These are phyloP conservation scores for Penaeus indicus DNA, from an alignment of 1,140 invertebrate genomes.

Conservation along the genomic window DNA sequence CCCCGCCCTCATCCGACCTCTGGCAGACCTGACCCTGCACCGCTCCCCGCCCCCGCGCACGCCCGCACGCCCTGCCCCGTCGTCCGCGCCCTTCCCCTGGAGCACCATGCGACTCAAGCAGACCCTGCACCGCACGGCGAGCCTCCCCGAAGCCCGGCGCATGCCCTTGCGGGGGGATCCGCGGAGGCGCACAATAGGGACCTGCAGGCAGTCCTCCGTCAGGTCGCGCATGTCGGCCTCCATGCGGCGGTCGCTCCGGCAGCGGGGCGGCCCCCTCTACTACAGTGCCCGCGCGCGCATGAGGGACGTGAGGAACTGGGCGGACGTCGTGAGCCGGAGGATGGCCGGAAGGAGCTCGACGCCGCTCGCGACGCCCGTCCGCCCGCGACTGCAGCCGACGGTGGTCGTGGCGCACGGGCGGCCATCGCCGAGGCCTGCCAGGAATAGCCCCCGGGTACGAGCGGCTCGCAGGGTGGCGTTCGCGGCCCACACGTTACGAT, in stretches of 20 bases:
- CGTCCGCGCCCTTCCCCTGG: neutral
- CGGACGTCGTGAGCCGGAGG: slow-evolving; percentile 29
- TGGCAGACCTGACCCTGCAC: slow-evolving; percentile 56
- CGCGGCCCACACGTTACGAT: slow-evolving; percentile 39
- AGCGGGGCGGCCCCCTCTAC: slow-evolving; percentile 34
- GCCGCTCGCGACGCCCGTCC: slow-evolving; percentile 46
- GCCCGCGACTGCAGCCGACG: slow-evolving; percentile 22
- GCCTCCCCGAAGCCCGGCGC: neutral
- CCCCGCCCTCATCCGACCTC: slow-evolving; percentile 39
- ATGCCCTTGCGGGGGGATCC: neutral
- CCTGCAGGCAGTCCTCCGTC: neutral
- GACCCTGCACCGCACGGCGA: neutral
- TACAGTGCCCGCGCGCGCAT: slow-evolving; percentile 24
- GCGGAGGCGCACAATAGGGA: neutral
- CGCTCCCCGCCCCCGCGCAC: slow-evolving; percentile 41
- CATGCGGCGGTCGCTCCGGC: slow-evolving; percentile 6
- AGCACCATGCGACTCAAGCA: neutral
- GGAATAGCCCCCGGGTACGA: slow-evolving; percentile 58
- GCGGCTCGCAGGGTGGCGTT: slow-evolving; percentile 49
- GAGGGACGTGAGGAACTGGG: slow-evolving; percentile 36
- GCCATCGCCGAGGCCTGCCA: slow-evolving; percentile 40
- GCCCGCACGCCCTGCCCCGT: neutral
- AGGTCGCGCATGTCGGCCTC: slow-evolving; percentile 13
- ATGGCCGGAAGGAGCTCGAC: neutral
- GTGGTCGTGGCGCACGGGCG: slow-evolving; percentile 4